Conservation (phyloP, 2,888 invertebrate species). For the Polymixis flavicincta region DNA sequence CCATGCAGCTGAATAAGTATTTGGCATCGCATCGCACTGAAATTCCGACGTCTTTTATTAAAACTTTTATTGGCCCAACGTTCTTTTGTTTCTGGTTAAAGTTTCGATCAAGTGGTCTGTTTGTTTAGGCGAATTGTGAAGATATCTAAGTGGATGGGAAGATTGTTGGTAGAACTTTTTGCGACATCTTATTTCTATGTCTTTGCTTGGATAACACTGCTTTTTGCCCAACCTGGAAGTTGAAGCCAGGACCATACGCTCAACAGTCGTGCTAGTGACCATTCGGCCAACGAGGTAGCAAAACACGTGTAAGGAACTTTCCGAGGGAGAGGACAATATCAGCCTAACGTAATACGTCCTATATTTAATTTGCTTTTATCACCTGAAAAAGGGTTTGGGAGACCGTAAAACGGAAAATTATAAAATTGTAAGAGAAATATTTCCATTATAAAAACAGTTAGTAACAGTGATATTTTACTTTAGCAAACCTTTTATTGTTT, state of each 20-base stretch:
- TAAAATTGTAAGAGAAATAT: background rate
- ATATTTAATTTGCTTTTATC: background rate
- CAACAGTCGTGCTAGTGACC: background rate
- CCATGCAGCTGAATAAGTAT: constrained; percentile 63
- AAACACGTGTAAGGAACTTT: background rate
- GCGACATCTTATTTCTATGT: too few relatives aligned
- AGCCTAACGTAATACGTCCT: too few relatives aligned
- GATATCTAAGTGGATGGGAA: background rate
- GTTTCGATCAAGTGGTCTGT: constrained; percentile 46
- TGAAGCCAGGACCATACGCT: background rate
- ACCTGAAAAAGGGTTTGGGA: background rate
- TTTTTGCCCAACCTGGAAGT: background rate
- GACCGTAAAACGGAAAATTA: background rate
- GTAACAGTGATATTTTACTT: constrained; percentile 14
- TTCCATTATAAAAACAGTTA: background rate
- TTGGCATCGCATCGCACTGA: constrained; percentile 52
- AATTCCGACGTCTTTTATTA: constrained; percentile 59
- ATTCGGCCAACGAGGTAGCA: background rate
- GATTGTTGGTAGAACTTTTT: constrained; percentile 11
- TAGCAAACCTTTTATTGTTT: constrained; percentile 22
- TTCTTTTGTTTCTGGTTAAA: constrained; percentile 46
- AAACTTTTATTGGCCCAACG: constrained; percentile 55
- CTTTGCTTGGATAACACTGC: too few relatives aligned
- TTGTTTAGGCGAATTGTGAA: constrained; percentile 28
- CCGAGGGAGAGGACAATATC: background rate